Evolutionary conservation across 2,888 invertebrate genomes (phyloP).

Genomic region (Hirtodrosophila alboralis): DNA sequence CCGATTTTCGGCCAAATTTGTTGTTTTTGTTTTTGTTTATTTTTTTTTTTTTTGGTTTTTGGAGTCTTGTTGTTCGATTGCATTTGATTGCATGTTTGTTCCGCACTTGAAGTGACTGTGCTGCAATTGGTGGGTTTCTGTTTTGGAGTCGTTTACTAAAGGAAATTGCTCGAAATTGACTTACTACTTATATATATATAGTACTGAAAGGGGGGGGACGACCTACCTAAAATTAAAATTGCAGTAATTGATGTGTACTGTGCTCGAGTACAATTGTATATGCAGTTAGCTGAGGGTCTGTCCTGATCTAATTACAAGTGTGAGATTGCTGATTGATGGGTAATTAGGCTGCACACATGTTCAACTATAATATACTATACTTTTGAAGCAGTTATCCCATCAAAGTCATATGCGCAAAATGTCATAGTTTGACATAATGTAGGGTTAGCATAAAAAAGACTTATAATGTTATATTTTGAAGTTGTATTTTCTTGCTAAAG

Average conservation of each 20-base stretch:
- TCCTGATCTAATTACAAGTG: constrained; percentile 56
- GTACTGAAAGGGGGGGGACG: constrained; percentile 8
- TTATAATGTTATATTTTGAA: no score
- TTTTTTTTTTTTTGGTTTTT: constrained; percentile 27
- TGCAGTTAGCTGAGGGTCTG: constrained; percentile 11
- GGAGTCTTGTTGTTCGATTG: constrained; percentile 61
- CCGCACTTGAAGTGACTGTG: constrained; percentile 45
- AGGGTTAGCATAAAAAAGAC: neutral
- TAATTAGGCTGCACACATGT: constrained; percentile 31
- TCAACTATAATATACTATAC: constrained; percentile 1
- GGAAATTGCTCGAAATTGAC: constrained; percentile 66
- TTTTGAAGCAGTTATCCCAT: constrained; percentile 25
- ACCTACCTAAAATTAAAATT: constrained; percentile 40
- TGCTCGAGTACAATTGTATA: constrained; percentile 16
- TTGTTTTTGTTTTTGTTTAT: constrained; percentile 27
- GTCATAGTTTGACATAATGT: constrained; percentile 13
- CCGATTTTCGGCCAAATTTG: constrained; percentile 74
- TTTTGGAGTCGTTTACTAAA: constrained; percentile 42
- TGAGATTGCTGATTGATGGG: constrained; percentile 64
- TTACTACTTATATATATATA: no score
- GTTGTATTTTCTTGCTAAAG: no score
- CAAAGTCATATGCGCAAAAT: constrained; percentile 11
- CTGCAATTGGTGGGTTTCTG: constrained; percentile 67
- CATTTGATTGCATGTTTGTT: constrained; percentile 78
- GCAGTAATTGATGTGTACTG: constrained; percentile 50